Evolutionary conservation across 2,113 vertebrate genomes (phyloP), one percentile per base, ranked within the genome.

Genomic region (Athene cunicularia): DNA sequence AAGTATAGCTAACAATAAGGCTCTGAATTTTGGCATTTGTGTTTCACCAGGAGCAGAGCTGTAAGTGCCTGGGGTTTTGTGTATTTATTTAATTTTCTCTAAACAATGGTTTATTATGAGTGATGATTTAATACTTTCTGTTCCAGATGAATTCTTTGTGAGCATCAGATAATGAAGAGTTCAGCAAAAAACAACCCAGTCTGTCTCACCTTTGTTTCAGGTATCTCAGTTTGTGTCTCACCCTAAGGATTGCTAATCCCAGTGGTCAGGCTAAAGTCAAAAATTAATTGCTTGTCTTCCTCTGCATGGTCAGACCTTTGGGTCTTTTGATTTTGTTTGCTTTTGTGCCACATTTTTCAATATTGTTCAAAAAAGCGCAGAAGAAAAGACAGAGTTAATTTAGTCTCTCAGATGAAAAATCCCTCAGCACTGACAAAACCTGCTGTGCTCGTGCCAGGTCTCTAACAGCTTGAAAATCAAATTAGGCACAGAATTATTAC

Each of bases 401-500:
- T 88, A 70, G 24, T 67, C n/a, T 86, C 45, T 72, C 14, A 35
- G 15, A 80, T 58, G n/a, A 91, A 93, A 95, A 95, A 91, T 87
- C 62, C 73, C 74, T 68, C 35, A 72, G 62, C 58, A 39, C 43
- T 94, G 91, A 93, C 73, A 95, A 94, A 95, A 85, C 13, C 73
- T 93, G 43, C 83, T 93, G 59, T 55, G 80, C 9, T 41, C 63
- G 10, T 93, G 80, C 73, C 89, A 76, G 45, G 32, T 79, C 45
- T 87, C 73, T 93, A 89, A 88, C 63, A 95, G 76, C 75, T 75
- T 91, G 88, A 92, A 96, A 96, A 96, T 89, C 76, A 94, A 91
- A 96, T 95, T 96, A 96, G 70, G 52, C 43, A 66, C 56, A 91
- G 88, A 97, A 87, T 95, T 95, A 84, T 80, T 92, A 56, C 58